phyloP scores from a whole-genome alignment of 2,797 vertebrate genomes.

The Crypturellus tataupa region DNA sequence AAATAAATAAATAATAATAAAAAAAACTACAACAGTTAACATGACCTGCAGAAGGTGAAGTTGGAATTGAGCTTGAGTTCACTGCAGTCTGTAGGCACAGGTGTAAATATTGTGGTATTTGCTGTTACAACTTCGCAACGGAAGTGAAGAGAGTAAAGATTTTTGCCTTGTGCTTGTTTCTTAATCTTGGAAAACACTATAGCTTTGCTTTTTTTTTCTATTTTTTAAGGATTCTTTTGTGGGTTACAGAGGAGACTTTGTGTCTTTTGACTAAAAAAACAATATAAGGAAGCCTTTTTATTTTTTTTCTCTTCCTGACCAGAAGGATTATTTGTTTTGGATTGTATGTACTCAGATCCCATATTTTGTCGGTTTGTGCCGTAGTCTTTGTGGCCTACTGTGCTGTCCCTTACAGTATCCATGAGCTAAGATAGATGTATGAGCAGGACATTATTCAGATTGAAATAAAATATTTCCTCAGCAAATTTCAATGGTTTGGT shows the following conservation, averaged over 20 bases:
- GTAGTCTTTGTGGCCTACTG: accelerated
- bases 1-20: background rate
- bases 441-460: background rate
- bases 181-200: background rate
- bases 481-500: background rate
- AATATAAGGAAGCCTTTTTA: background rate
- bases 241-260: background rate
- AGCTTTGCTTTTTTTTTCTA: background rate
- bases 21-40: background rate
- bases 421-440: background rate
- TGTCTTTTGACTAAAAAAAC: background rate
- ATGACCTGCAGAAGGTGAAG: background rate
- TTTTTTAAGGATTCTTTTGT: background rate
- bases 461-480: background rate
- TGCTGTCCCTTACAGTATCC: accelerated
- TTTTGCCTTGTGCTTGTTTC: background rate
- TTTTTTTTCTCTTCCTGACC: no score
- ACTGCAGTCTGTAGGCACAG: background rate
- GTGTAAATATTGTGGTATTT: background rate
- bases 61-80: background rate
- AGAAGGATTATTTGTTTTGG: background rate
- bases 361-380: background rate
- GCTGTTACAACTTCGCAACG: background rate
- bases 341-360: accelerated
- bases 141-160: background rate